A percentile compares a stretch with the other conserved stretches of the same genome.
Conservation (phyloP, 2,113 vertebrate genomes). For the Camelus dromedarius region DNA sequence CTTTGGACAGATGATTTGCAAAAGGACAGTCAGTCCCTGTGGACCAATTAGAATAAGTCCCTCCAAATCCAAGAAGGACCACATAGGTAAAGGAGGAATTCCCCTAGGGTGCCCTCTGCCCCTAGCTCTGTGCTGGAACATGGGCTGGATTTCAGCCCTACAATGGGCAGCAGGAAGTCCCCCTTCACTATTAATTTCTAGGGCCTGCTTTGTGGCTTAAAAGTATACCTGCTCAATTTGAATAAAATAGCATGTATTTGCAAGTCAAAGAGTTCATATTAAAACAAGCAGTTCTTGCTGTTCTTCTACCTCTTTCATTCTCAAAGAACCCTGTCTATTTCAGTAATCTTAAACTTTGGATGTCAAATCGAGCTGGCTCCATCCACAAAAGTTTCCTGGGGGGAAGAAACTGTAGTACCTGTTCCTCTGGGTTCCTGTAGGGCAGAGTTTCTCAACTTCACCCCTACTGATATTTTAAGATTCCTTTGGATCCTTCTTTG, state of each 20-base stretch:
- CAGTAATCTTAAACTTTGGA: background rate
- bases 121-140: background rate
- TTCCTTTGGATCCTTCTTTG: background rate
- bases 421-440: background rate
- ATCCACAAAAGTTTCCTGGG: background rate
- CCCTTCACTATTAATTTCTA: slow-evolving; percentile 2
- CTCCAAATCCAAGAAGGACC: background rate
- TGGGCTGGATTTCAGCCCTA: background rate
- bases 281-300: background rate
- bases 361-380: background rate
- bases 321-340: background rate
- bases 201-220: background rate
- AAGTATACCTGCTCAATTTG: slow-evolving; percentile 11
- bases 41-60: background rate
- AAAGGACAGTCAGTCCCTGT: background rate
- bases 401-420: background rate
- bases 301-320: background rate
- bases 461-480: background rate
- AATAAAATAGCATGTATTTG: slow-evolving; percentile 54
- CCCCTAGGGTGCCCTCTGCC: background rate
- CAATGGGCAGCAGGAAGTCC: background rate
- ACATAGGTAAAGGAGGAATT: background rate
- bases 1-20: background rate
- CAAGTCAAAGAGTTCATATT: slow-evolving; percentile 49
- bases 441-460: background rate